phyloP scores from a whole-genome alignment of 2,888 invertebrate genomes.

The Leptura quadrifasciata region DNA sequence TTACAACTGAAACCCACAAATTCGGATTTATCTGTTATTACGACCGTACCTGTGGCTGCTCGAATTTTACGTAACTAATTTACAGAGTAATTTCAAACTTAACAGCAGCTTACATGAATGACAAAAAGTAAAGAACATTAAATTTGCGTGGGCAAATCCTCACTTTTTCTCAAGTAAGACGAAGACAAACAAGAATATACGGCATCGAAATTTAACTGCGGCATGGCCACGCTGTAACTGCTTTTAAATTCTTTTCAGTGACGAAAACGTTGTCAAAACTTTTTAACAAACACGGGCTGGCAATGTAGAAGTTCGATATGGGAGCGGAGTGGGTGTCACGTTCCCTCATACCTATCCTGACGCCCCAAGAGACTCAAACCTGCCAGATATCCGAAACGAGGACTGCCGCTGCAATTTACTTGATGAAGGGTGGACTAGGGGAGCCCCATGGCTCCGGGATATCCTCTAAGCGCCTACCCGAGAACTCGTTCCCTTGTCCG shows the following conservation, averaged over 20 bases:
- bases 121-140: too few relatives aligned
- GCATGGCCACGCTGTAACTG: neutral
- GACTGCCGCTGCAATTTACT: slow-evolving; percentile 73
- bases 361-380: slow-evolving; percentile 70
- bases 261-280: slow-evolving; percentile 34
- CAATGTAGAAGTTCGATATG: slow-evolving; percentile 21
- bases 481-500: slow-evolving; percentile 27
- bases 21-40: too few relatives aligned
- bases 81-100: too few relatives aligned
- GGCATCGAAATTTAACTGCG: neutral
- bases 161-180: neutral
- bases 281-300: slow-evolving; percentile 31
- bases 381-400: slow-evolving; percentile 73
- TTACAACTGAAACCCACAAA: too few relatives aligned
- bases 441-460: slow-evolving; percentile 44
- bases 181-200: neutral
- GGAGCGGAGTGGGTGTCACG: slow-evolving; percentile 39
- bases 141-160: too few relatives aligned
- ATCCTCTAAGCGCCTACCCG: slow-evolving; percentile 30
- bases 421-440: slow-evolving; percentile 72
- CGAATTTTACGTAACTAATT: too few relatives aligned
- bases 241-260: slow-evolving; percentile 13
- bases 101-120: too few relatives aligned
- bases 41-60: too few relatives aligned
- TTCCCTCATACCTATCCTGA: slow-evolving; percentile 56